phyloP scores from a whole-genome alignment of 2,113 vertebrate species.

The Puffinus mauretanicus region DNA sequence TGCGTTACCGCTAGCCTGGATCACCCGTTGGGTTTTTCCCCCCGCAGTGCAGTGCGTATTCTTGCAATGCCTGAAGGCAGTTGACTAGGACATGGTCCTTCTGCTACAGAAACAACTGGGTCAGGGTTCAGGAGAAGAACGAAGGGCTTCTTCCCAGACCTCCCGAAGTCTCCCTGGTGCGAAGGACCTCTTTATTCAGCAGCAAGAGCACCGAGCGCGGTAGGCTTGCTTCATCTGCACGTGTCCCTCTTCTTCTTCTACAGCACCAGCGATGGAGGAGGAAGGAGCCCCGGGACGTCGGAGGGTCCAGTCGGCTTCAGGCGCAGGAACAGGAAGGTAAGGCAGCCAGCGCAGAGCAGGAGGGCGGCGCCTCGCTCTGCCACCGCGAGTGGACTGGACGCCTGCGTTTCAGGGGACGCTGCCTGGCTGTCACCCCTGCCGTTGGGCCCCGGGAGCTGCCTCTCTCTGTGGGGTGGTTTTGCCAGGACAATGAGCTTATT shows the following conservation, averaged over 20 bases:
- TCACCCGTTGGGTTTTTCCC: not conserved
- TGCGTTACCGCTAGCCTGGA: not conserved
- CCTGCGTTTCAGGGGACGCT: not conserved
- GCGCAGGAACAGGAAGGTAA: conserved; percentile 56
- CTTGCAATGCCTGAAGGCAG: not conserved
- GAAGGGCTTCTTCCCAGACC: not conserved
- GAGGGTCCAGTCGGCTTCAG: not conserved
- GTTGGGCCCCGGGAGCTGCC: not conserved
- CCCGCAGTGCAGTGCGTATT: not conserved
- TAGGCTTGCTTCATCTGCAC: not conserved
- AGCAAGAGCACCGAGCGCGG: accelerated
- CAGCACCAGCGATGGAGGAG: not conserved
- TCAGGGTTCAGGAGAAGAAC: not conserved
- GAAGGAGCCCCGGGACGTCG: not conserved
- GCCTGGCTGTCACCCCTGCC: not conserved
- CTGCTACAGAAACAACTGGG: not conserved
- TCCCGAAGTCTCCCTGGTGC: not conserved
- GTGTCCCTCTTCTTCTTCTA: not conserved
- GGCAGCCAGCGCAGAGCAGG: not conserved
- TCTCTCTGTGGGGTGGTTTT: accelerated
- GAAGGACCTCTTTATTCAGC: not conserved
- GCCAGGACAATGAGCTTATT: not conserved
- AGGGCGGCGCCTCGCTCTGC: not conserved
- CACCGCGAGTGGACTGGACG: accelerated
- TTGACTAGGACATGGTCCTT: not conserved